Conservation (phyloP, 2,113 vertebrate genomes). For the Taxidea taxus region DNA sequence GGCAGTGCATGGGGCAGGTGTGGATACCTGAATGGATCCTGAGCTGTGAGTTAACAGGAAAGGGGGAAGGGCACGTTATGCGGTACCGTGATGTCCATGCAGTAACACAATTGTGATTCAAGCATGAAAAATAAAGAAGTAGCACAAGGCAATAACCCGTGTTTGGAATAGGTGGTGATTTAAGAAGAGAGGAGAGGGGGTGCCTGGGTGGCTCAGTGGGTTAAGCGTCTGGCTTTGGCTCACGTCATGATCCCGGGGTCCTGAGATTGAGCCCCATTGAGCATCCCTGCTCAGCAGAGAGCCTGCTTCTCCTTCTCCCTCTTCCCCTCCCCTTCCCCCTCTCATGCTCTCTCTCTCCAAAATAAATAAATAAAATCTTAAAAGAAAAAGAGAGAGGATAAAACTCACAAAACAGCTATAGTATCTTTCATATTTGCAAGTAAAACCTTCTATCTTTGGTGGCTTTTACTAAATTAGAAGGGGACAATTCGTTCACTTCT, state of each 20-base stretch:
- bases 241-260: neutral
- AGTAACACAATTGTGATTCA: accelerated
- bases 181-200: neutral
- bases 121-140: neutral
- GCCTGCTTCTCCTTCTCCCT: neutral
- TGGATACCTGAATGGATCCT: neutral
- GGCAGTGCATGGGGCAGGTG: neutral
- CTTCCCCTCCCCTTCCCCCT: neutral
- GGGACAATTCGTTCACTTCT: neutral
- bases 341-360: neutral
- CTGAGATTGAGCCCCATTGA: neutral
- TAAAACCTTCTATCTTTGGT: neutral
- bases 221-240: neutral
- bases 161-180: neutral
- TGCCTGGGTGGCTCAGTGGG: neutral
- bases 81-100: accelerated
- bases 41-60: neutral
- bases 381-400: neutral
- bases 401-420: accelerated
- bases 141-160: neutral
- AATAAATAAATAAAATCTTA: neutral
- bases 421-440: neutral
- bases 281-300: neutral
- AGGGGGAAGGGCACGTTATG: neutral
- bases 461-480: neutral